Conservation (phyloP, 2,888 invertebrate genomes). For the Plebejus anna region DNA sequence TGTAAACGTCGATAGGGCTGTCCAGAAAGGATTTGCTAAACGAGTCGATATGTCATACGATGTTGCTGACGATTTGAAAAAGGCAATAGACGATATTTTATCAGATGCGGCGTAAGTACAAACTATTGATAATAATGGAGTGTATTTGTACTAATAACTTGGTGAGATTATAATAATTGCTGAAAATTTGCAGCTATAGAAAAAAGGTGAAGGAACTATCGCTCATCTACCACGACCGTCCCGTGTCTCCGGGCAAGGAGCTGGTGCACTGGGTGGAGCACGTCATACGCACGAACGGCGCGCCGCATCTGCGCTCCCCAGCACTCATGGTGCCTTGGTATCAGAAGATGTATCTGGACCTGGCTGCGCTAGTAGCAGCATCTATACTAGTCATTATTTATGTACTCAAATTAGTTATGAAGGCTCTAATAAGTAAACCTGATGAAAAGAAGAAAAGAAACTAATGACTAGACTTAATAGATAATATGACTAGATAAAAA, state of each 20-base stretch:
- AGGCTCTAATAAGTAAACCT: background rate
- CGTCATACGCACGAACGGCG: conserved; percentile 41
- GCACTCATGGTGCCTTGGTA: conserved; percentile 51
- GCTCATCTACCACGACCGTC: conserved; percentile 42
- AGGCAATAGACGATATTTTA: conserved; percentile 47
- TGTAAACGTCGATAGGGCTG: conserved; percentile 51
- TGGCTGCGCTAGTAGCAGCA: conserved; percentile 33
- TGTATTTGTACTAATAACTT: background rate
- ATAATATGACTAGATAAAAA: background rate
- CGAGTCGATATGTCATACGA: conserved; percentile 46
- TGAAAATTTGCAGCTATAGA: conserved; percentile 39
- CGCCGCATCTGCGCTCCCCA: conserved; percentile 48
- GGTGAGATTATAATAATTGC: background rate
- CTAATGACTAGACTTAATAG: background rate
- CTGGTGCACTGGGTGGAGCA: conserved; percentile 59
- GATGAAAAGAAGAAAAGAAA: background rate
- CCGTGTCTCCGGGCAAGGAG: conserved; percentile 39
- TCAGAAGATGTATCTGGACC: conserved; percentile 53
- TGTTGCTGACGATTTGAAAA: conserved; percentile 45
- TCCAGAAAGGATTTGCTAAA: conserved; percentile 48
- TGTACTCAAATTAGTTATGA: background rate
- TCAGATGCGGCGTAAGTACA: conserved; percentile 42
- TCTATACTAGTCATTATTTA: background rate
- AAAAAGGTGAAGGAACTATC: conserved; percentile 40
- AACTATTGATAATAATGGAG: background rate